Base-by-base conservation (phyloP, 2,888 invertebrate genomes). In the Acanthacorydalis orientalis region DNA sequence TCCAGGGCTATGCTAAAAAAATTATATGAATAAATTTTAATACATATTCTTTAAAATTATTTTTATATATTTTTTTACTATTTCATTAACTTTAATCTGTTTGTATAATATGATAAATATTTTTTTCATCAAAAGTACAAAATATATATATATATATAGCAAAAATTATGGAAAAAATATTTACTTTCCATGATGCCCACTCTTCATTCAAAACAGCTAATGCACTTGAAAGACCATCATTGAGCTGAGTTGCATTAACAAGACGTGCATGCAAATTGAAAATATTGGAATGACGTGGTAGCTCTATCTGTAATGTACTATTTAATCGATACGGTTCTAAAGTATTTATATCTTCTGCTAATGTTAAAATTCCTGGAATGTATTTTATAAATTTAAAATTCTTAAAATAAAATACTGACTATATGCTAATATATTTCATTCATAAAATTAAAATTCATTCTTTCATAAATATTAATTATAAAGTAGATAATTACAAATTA, bases 171-270 rank as follows among this genome's bases (percentile, higher is more conserved):
- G 14, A 37, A 37, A 31, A 39, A 35, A 47, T 47, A 59, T 64
- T 63, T 55, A 72, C 72, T 60, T 70, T 64, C 72, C 73, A 73
- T 34, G 66, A 58, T 12, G 72, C 69, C 71, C 74, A 73, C 15
- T 62, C 57, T 40, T 63, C 55, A 48, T 58, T 57, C 40, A 63
- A 56, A 12, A 60, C 55, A 43, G 55, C 56, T 39, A 59, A 60
- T 4, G 59, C 57, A 12, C 57, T 53, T 49, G 62, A 59, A 10
- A 67, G 43, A 44, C 55, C 54, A 12, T 50, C 49, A 43, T 54
- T 47, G 40, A 60, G 50, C 35, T 53, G 51, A 12, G 44, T 12
- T n/a, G 56, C 53, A 7, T 53, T 51, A 2, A 47, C 47, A 56
- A 49, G 43, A 55, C 56, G 4, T 52, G 39, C 47, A 23, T 40